Base-by-base conservation (phyloP, 2,797 vertebrate genomes). In the Liparis tanakae region DNA sequence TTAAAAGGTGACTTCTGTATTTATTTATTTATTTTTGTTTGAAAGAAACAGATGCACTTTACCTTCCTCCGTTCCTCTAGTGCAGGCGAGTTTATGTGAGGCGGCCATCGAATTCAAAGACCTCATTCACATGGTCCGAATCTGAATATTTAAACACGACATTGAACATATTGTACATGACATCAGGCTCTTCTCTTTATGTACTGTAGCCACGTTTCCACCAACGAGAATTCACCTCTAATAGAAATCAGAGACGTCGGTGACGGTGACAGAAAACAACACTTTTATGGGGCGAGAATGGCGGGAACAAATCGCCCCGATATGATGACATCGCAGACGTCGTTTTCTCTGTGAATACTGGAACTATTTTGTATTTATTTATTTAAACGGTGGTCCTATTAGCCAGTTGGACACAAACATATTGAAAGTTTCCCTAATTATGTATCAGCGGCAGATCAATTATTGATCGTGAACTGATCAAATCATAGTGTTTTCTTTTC, bases 401-500 rank as follows among this genome's bases (percentile, higher is more conserved):
- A 48, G 7, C 44, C 46, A 48, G 17, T 4, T 18, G n/a, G 17
- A 48, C 17, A 44, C 43, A 44, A 15, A 44, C 14, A 44, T 15
- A 44, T 18, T 12, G 20, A 54, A 54, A 22, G 50, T 25, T 53
- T 53, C 22, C 50, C 5, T 6, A 57, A 46, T 15, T 6, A 37
- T 36, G 13, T 14, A 48, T 71, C 20, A 43, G 4, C 14, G 15
- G 53, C 44, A 39, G 10, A 22, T 36, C n/a, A 51, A 34, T 69
- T 34, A 36, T 56, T 22, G 3, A n/a, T 18, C 7, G 7, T 37
- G 18, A 67, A 46, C 36, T 51, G 10, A 58, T 68, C 2, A 48
- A 51, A 58, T 46, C 43, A 50, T 18, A 44, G 20, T 22, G 66
- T 20, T 65, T 67, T 79, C 74, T 67, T 6, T n/a, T 57, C 79